Base-by-base conservation (phyloP, 2,888 invertebrate genomes). In the Mesochorus sp. region DNA sequence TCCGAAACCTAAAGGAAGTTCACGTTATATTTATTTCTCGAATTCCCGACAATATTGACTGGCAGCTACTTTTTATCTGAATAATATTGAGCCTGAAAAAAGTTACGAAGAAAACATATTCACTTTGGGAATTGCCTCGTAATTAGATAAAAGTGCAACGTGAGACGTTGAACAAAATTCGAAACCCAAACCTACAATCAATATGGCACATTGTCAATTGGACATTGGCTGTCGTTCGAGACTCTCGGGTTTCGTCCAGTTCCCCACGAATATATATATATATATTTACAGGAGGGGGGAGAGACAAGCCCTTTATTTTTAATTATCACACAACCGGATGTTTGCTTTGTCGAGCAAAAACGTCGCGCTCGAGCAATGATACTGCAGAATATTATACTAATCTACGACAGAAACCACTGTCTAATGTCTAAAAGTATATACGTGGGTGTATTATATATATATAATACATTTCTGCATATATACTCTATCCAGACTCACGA, bases 321-420 rank as follows among this genome's bases (percentile, higher is more conserved):
- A 80, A 81, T 80, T 80, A 79, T 76, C 73, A 44, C 19, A 57
- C 47, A 39, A 51, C 76, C 73, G 82, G 81, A 81, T 79, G 71
- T 76, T 78, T 73, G 81, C 79, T 81, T 80, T 80, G 80, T 79
- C 82, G 78, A 75, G 62, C 80, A 80, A 71, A 71, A 80, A 77
- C 79, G 80, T 80, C 76, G 74, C 75, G 80, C 73, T 77, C 73
- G 76, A 79, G 74, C 72, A 79, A 80, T 66, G 72, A 76, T 76
- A 79, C 70, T 24, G 6, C 37, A 53, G 51, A 61, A 61, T 66
- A 64, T 37, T 6, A 70, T 61, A 57, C 37, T 19, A 55, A 42
- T n/a, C 31, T 47, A 66, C 74, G 17, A 66, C 47, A 66, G 51
- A 70, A 64, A 61, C 44, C 55, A 28, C 49, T 61, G 51, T 62